Evolutionary conservation across 2,797 vertebrate genomes (phyloP).

Genomic region (Acanthiza pusilla): DNA sequence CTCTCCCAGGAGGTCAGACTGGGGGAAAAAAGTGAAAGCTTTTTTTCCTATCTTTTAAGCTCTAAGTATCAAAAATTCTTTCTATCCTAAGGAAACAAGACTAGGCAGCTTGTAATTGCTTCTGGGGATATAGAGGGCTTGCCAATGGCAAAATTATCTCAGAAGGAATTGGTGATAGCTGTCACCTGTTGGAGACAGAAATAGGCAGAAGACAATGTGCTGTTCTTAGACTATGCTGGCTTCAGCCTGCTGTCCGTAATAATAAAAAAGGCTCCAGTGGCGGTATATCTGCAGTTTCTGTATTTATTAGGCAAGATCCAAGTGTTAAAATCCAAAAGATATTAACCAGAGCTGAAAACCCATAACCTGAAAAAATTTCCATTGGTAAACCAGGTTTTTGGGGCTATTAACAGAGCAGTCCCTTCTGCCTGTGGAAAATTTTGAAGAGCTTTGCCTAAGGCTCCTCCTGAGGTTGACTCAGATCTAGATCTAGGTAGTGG

Average conservation of each 20-base stretch:
- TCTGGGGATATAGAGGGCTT: background rate
- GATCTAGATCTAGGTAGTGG: background rate
- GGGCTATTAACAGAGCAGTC: background rate
- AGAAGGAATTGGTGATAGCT: background rate
- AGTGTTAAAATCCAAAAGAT: background rate
- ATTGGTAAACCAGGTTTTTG: background rate
- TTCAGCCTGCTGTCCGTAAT: background rate
- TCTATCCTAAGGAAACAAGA: background rate
- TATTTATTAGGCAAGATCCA: background rate
- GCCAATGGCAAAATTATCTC: background rate
- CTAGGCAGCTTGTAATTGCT: background rate
- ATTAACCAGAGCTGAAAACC: background rate
- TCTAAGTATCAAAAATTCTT: background rate
- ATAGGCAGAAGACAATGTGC: background rate
- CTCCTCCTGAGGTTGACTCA: background rate
- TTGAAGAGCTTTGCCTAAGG: background rate
- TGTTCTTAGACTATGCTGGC: background rate
- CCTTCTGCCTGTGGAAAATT: background rate
- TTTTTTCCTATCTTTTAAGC: background rate
- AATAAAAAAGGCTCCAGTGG: background rate
- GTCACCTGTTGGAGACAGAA: background rate
- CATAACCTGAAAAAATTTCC: background rate
- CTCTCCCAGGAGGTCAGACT: background rate
- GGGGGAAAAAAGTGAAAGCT: background rate
- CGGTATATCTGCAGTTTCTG: background rate